Evolutionary conservation across 30 jellyfish, hydroid and myxozoan species (phyloP).

Genomic region (Hydra vulgaris): DNA sequence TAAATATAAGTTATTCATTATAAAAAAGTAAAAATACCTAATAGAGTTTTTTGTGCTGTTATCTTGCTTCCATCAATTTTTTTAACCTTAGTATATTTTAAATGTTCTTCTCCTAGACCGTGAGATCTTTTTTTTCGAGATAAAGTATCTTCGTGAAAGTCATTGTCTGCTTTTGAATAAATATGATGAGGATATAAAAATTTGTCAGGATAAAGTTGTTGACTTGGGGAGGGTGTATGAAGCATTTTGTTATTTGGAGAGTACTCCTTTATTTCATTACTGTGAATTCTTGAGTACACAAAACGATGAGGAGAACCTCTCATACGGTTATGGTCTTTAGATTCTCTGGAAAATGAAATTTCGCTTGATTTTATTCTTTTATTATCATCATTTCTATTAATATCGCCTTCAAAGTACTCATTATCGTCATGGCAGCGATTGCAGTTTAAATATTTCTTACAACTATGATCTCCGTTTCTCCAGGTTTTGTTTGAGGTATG

Average conservation of each 20-base stretch:
- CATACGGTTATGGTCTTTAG: background rate
- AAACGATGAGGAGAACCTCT: constrained; percentile 30
- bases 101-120: constrained; percentile 85
- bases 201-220: constrained; percentile 10
- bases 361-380: background rate
- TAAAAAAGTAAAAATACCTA: constrained; percentile 31
- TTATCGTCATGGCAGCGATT: background rate
- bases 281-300: constrained; percentile 36
- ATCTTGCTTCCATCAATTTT: constrained; percentile 91
- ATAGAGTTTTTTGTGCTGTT: constrained; percentile 82
- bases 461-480: constrained; percentile 2
- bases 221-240: constrained; percentile 19
- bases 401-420: background rate
- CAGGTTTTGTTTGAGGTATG: background rate
- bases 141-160: constrained; percentile 64
- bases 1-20: no score
- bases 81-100: constrained; percentile 89
- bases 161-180: constrained; percentile 54
- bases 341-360: background rate
- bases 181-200: constrained; percentile 20
- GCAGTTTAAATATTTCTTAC: constrained; percentile 3
- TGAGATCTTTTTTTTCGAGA: constrained; percentile 47
- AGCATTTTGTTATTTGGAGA: background rate
- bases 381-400: background rate
- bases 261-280: constrained; percentile 62